Evolutionary conservation across 2,888 invertebrate species (phyloP), one percentile per base, ranked within the genome.

Genomic region (Chrysolina oricalcia): DNA sequence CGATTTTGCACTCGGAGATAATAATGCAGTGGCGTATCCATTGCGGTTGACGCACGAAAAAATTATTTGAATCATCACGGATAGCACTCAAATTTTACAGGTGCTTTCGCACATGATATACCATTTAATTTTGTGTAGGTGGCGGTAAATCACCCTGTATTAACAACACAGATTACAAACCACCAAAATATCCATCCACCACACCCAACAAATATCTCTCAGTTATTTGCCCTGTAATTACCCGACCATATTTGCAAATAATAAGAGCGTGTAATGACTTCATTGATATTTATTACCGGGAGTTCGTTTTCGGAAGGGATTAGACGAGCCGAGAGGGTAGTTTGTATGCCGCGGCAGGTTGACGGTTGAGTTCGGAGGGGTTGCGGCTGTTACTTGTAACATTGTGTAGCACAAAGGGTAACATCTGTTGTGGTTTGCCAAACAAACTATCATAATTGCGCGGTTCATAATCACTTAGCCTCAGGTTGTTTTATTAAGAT

Each of bases 351-450:
- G 76, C 41, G 56, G 76, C 75, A 77, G 76, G 70, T 78, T 76
- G 70, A 72, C 66, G 19, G 43, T 43, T 63, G 59, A 43, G 63
- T 43, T 64, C 50, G 65, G 73, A 73, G 73, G 77, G 77, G 77
- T 76, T 69, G 72, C 69, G 48, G 70, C 53, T 48, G 46, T 40
- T 78, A 78, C 74, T 80, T 77, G 82, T 78, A 77, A 81, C 82
- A 81, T 81, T 81, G 82, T 82, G 72, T 74, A 59, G 75, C 56
- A 81, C 80, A 78, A 78, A 83, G 81, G 79, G 78, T 78, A 82
- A 85, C 85, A 85, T 85, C 85, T 84, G 85, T 80, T 83, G 84
- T 73, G 84, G 84, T 82, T 83, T 82, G 82, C 78, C 81, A 78
- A 80, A 78, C 80, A 81, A 82, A 82, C 80, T 78, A 78, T 77